Conservation (phyloP, 2,797 vertebrate species). For the Selene dorsalis region DNA sequence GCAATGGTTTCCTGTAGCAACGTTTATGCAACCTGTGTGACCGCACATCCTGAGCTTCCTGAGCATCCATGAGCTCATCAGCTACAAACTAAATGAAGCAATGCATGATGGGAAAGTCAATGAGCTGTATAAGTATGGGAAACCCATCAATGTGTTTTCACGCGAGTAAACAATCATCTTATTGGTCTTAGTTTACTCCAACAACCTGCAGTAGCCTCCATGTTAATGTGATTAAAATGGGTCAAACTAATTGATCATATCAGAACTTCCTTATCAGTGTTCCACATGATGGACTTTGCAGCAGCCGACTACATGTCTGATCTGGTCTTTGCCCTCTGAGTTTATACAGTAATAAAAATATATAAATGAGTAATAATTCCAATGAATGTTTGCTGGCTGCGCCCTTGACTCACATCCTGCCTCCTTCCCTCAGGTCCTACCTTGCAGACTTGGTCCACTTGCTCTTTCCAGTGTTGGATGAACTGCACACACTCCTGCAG, state of each 20-base stretch:
- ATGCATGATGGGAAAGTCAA: not conserved
- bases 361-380: not conserved
- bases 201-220: not conserved
- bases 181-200: not conserved
- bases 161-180: too few species aligned
- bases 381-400: not conserved
- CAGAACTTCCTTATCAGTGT: not conserved
- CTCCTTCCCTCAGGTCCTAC: conserved; percentile 54
- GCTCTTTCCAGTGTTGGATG: conserved; percentile 83
- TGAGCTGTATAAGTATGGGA: not conserved
- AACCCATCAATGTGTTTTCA: not conserved
- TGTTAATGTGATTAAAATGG: not conserved
- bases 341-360: not conserved
- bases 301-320: not conserved
- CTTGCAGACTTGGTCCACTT: conserved; percentile 85
- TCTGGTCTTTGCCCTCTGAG: not conserved
- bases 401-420: not conserved
- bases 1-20: conserved; percentile 14
- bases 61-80: not conserved
- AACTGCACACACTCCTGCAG: conserved; percentile 85
- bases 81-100: not conserved
- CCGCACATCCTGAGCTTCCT: not conserved
- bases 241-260: not conserved
- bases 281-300: not conserved
- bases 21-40: conserved; percentile 5